phyloP scores from a whole-genome alignment of 2,113 vertebrate species.

The Psilopsiagon aurifrons region DNA sequence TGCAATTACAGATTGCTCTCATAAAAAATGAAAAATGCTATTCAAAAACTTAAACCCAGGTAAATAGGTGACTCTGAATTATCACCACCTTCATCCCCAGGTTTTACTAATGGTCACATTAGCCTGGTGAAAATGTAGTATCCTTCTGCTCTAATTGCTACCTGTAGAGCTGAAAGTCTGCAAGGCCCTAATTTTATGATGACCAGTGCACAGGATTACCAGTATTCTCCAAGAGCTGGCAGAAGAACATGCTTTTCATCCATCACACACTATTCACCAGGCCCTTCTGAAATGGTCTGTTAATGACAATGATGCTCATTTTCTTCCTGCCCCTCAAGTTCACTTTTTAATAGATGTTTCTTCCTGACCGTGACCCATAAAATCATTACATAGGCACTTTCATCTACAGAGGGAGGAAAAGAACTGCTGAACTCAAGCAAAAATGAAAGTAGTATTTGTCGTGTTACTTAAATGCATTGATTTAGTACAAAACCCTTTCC shows the following conservation, averaged over 20 bases:
- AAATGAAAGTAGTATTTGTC: slow-evolving; percentile 54
- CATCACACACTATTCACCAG: slow-evolving; percentile 33
- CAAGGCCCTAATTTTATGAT: slow-evolving; percentile 14
- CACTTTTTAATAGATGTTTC: slow-evolving; percentile 67
- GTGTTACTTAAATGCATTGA: slow-evolving; percentile 65
- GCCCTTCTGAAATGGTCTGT: slow-evolving; percentile 5
- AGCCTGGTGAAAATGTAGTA: neutral
- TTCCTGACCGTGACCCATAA: slow-evolving; percentile 67
- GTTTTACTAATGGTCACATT: slow-evolving; percentile 4
- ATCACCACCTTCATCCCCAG: neutral
- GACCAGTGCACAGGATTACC: neutral
- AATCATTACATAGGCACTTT: slow-evolving; percentile 71
- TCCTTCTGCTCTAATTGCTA: neutral
- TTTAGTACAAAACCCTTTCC: slow-evolving; percentile 67
- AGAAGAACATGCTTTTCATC: slow-evolving; percentile 25
- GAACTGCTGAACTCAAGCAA: slow-evolving; percentile 68
- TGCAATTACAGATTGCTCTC: neutral
- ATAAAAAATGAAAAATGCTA: slow-evolving; percentile 19
- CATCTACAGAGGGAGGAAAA: slow-evolving; percentile 50
- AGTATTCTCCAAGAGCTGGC: neutral
- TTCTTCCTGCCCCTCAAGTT: slow-evolving; percentile 61
- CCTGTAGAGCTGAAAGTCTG: neutral
- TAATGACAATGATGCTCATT: slow-evolving; percentile 67
- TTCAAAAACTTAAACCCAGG: neutral
- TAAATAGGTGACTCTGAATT: neutral